Conservation (phyloP, 1,140 invertebrate species). For the Cotesia vestalis region DNA sequence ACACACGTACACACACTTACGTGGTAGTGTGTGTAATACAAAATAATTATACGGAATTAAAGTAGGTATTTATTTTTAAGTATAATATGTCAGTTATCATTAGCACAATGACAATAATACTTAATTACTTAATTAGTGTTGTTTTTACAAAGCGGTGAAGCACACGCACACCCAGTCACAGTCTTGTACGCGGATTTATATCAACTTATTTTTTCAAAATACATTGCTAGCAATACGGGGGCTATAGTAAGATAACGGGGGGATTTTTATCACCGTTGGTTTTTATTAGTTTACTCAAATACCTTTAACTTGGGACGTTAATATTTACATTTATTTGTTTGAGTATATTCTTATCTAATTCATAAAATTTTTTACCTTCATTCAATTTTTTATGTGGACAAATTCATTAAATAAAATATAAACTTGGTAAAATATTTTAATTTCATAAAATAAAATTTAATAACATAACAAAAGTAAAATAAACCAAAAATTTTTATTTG, state of each 20-base stretch:
- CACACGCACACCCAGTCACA: slow-evolving; percentile 40
- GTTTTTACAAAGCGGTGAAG: slow-evolving; percentile 47
- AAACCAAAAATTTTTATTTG: too few species aligned
- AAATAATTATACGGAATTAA: slow-evolving; percentile 1
- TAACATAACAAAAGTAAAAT: too few species aligned
- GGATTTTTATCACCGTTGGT: not conserved
- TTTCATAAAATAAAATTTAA: too few species aligned
- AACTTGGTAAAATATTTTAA: too few species aligned
- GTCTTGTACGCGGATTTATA: slow-evolving; percentile 37
- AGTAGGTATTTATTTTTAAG: not conserved
- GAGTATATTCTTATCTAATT: too few species aligned
- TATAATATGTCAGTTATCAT: slow-evolving; percentile 36
- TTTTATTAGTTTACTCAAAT: slow-evolving; percentile 12
- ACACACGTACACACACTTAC: slow-evolving; percentile 12
- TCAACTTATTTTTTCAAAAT: not conserved
- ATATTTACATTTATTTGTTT: too few species aligned
- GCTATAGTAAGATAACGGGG: not conserved
- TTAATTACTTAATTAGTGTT: slow-evolving; percentile 43
- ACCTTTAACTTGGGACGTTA: not conserved
- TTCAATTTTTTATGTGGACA: too few species aligned
- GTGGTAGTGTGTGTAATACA: not conserved
- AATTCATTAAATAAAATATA: too few species aligned
- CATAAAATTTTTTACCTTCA: too few species aligned
- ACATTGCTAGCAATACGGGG: slow-evolving; percentile 29
- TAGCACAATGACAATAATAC: slow-evolving; percentile 39